phyloP scores from a whole-genome alignment of 2,888 invertebrate species.

The Campaea margaritaria region DNA sequence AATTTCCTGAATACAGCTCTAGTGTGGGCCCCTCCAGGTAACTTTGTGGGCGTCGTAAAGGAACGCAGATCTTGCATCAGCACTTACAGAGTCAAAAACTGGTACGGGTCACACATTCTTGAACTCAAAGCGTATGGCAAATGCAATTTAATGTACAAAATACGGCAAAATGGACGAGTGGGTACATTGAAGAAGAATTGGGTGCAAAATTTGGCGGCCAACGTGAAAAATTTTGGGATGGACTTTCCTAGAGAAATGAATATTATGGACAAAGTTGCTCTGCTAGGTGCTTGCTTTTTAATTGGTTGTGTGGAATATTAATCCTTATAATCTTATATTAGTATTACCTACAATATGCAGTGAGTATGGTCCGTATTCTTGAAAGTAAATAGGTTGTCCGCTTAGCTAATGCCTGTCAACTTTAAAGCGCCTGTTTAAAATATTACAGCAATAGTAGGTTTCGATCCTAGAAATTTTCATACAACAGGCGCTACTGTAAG shows the following conservation, averaged over 20 bases:
- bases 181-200: conserved; percentile 54
- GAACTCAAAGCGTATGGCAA: conserved; percentile 47
- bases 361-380: too few relatives aligned
- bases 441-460: conserved; percentile 1
- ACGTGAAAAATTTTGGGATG: conserved; percentile 50
- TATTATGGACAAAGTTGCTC: conserved; percentile 54
- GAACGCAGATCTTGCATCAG: conserved; percentile 38
- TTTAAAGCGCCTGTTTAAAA: conserved; percentile 13
- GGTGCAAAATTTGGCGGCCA: conserved; percentile 20
- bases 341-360: neutral
- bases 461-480: neutral
- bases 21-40: conserved; percentile 65
- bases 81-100: conserved; percentile 54
- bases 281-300: conserved; percentile 63
- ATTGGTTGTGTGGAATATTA: conserved; percentile 54
- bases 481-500: neutral
- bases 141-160: conserved; percentile 45
- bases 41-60: conserved; percentile 60
- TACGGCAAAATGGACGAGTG: conserved; percentile 42
- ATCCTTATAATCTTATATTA: neutral
- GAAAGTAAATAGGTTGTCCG: too few relatives aligned
- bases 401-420: too few relatives aligned
- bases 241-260: conserved; percentile 57
- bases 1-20: conserved; percentile 48
- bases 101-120: conserved; percentile 42